Conservation (phyloP, 2,797 vertebrate genomes). For the Alcedo quadribrachys region DNA sequence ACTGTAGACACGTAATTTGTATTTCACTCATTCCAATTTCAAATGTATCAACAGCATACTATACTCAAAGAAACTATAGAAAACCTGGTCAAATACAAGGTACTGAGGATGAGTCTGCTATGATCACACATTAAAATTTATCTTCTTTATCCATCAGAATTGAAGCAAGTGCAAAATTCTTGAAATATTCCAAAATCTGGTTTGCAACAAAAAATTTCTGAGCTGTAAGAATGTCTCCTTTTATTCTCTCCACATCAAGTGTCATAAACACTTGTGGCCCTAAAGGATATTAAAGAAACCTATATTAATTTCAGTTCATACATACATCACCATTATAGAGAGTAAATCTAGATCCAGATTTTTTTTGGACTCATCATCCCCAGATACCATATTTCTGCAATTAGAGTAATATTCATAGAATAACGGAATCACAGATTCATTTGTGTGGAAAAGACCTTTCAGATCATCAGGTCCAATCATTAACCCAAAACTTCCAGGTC, state of each 20-base stretch:
- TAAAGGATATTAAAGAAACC: not conserved
- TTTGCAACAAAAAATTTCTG: not conserved
- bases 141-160: not conserved
- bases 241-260: not conserved
- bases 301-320: not conserved
- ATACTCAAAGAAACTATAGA: not conserved
- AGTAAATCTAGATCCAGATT: not conserved
- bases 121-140: not conserved
- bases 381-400: not conserved
- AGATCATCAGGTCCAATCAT: no score
- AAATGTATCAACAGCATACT: not conserved
- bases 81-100: not conserved
- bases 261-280: not conserved
- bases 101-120: not conserved
- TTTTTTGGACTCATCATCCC: not conserved
- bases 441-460: no score
- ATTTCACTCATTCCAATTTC: not conserved
- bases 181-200: not conserved
- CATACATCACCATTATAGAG: not conserved
- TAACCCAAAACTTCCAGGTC: no score
- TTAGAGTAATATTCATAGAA: not conserved
- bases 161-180: not conserved
- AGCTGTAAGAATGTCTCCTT: not conserved
- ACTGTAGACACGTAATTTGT: not conserved
- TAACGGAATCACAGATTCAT: no score